These are phyloP conservation scores for Camarhynchus parvulus DNA, from an alignment of 2,113 vertebrate genomes.

Conservation along the genomic window DNA sequence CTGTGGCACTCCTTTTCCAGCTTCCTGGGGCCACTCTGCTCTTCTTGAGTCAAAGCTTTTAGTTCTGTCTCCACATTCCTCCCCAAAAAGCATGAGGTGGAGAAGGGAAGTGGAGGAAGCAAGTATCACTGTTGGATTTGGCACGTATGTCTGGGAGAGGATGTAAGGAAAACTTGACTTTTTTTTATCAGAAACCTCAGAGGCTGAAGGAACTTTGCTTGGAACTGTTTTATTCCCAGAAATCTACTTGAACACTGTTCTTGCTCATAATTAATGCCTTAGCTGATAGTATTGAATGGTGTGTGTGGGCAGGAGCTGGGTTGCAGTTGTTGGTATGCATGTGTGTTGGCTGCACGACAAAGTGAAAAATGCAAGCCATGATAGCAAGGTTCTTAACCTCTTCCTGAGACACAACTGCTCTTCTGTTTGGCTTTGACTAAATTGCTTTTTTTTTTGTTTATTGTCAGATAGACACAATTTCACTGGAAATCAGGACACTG, in stretches of 20 bases:
- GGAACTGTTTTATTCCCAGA: not conserved
- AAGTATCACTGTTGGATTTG: not conserved
- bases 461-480: constrained; percentile 85
- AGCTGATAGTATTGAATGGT: not conserved
- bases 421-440: not conserved
- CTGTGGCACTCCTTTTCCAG: not conserved
- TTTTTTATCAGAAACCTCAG: not conserved
- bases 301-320: not conserved
- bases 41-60: not conserved
- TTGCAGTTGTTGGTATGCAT: not conserved
- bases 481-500: constrained; percentile 89
- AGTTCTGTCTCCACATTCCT: not conserved
- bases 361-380: not conserved
- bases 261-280: not conserved
- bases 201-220: not conserved
- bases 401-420: constrained; percentile 4
- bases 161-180: not conserved
- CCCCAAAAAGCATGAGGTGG: not conserved
- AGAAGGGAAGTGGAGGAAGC: not conserved
- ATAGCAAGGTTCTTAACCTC: constrained; percentile 27
- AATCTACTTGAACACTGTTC: not conserved
- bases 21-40: not conserved
- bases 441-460: not conserved
- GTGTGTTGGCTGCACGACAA: not conserved
- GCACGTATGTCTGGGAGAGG: not conserved